phyloP scores from a whole-genome alignment of 2,797 vertebrate species.

The Acomys russatus region DNA sequence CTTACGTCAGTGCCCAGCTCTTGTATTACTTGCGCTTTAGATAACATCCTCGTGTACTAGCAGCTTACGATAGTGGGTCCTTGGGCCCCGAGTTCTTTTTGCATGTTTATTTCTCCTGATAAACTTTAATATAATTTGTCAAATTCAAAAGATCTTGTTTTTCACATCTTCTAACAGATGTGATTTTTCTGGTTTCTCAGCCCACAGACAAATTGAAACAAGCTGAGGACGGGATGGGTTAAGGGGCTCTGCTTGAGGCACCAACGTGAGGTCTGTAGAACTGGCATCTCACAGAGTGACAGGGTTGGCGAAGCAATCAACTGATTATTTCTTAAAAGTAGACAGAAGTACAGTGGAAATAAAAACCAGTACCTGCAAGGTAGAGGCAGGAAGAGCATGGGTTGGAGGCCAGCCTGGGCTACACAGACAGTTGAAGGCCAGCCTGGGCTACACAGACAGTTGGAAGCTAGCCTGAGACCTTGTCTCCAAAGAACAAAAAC shows the following conservation, averaged over 20 bases:
- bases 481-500: background rate
- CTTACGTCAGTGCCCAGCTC: slow-evolving; percentile 61
- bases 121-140: slow-evolving; percentile 79
- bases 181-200: slow-evolving; percentile 54
- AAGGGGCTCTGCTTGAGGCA: background rate
- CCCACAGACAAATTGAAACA: slow-evolving; percentile 3
- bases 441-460: background rate
- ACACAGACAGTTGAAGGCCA: background rate
- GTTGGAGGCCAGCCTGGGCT: background rate
- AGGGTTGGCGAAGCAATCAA: background rate
- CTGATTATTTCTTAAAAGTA: background rate
- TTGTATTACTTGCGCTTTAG: slow-evolving; percentile 66
- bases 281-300: background rate
- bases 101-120: slow-evolving; percentile 75
- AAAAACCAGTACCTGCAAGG: background rate
- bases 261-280: background rate
- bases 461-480: background rate
- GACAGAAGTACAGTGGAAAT: background rate
- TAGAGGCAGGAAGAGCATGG: background rate
- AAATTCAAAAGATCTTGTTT: slow-evolving; percentile 68
- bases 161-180: slow-evolving; percentile 66
- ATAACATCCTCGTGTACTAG: slow-evolving; percentile 22
- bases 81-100: slow-evolving; percentile 66
- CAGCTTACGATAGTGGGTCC: background rate
- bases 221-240: background rate